Evolutionary conservation across 2,113 vertebrate genomes (phyloP).

Genomic region (Falcunculus frontatus): DNA sequence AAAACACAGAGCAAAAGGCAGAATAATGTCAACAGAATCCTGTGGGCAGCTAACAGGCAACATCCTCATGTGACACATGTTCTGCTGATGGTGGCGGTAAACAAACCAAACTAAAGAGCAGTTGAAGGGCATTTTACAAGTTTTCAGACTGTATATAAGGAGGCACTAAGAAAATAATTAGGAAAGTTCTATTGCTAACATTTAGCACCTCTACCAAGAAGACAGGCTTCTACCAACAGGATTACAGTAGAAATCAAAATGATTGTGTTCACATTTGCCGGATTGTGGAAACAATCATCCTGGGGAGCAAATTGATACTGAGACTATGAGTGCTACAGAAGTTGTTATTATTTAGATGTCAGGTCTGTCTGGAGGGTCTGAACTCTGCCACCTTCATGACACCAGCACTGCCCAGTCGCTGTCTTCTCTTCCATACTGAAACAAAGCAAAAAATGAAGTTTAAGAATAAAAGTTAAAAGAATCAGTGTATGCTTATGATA

Average conservation of each 20-base stretch:
- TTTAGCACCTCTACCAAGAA: slow-evolving; percentile 63
- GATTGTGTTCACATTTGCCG: slow-evolving; percentile 28
- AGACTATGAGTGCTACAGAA: slow-evolving; percentile 56
- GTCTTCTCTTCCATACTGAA: slow-evolving; percentile 77
- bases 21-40: not conserved
- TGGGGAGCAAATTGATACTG: slow-evolving; percentile 1
- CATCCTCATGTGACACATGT: not conserved
- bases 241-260: slow-evolving; percentile 43
- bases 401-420: slow-evolving; percentile 78
- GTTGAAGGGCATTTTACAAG: slow-evolving; percentile 53
- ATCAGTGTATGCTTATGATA: not conserved
- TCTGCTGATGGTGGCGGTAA: not conserved
- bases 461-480: not conserved
- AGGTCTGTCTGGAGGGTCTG: not conserved
- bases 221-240: slow-evolving; percentile 22
- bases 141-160: slow-evolving; percentile 15
- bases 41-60: not conserved
- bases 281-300: slow-evolving; percentile 47
- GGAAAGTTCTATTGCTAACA: slow-evolving; percentile 62
- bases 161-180: slow-evolving; percentile 55
- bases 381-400: slow-evolving; percentile 39
- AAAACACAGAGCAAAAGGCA: not conserved
- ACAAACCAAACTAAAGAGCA: slow-evolving; percentile 46
- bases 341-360: not conserved
- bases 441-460: slow-evolving; percentile 51